Evolutionary conservation across 2,113 vertebrate species (phyloP), one percentile per base, ranked within the genome.

Genomic region (Phyllostomus hastatus): DNA sequence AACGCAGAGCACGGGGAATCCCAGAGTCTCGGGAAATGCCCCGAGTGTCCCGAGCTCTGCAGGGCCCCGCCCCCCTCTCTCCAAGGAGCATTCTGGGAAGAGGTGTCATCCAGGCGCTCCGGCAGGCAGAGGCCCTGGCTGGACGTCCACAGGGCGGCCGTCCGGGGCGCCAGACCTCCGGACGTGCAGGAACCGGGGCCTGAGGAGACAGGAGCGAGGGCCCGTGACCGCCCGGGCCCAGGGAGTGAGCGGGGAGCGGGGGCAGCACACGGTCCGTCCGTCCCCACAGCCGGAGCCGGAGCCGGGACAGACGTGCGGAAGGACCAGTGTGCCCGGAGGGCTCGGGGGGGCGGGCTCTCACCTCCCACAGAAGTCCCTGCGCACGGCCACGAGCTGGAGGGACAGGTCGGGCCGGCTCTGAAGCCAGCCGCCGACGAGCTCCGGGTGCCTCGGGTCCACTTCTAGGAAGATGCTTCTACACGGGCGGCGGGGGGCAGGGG

Each of bases 391-490:
- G 2, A 99, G 99, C 76, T 84, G 28, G 6, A 99, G 98, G 7
- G 52, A 82, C 26, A 98, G 95, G 52, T 97, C 85, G 11, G 98
- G 98, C 26, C 78, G 96, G 88, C 96, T 97, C 95, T 98, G 97
- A 76, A 99, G 98, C 99, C 99, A 99, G n/a, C 69, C 97, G 48
- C 91, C 96, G 73, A 99, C 98, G 86, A 99, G 98, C 43, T 94
- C 81, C 41, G 99, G 99, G 73, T 99, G 99, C 35, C 99, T 99
- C 76, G 99, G 99, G 88, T 99, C 99, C 87, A 99, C 99, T 97
- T 99, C 99, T 93, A 99, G 98, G 98, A 99, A 99, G 92, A 99
- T 69, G 5, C 98, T 99, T 20, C 99, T 99, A 98, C 66, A 79
- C 4, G 16, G 17, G 76, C 61, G 0, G 19, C 66, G 24, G 38